Conservation (phyloP, 2,113 vertebrate species). For the Carlito syrichta region DNA sequence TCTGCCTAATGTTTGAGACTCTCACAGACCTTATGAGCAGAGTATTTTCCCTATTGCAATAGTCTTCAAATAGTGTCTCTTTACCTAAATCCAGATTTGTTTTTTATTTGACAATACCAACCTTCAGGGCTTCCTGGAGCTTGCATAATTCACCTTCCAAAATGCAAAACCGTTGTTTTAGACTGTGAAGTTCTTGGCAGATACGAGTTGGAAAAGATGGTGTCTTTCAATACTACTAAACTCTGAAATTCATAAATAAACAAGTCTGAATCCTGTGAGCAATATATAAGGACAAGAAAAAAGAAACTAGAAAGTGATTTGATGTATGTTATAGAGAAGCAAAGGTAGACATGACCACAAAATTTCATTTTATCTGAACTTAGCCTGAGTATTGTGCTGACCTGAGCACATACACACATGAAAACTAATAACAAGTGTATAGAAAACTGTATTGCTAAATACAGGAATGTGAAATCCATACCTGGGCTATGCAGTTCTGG, state of each 20-base stretch:
- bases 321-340: neutral
- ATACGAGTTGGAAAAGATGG: slow-evolving; percentile 79
- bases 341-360: neutral
- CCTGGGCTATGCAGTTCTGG: slow-evolving; percentile 76
- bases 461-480: slow-evolving; percentile 12
- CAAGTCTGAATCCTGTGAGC: neutral
- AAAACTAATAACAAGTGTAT: neutral
- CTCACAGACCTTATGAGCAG: neutral
- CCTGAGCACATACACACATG: neutral
- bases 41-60: neutral
- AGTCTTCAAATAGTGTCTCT: neutral
- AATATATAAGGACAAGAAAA: neutral
- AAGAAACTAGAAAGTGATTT: neutral
- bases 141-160: slow-evolving; percentile 83
- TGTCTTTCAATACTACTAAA: slow-evolving; percentile 76
- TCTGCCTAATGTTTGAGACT: neutral
- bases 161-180: slow-evolving; percentile 82
- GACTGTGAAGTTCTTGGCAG: slow-evolving; percentile 74
- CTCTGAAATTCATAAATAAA: slow-evolving; percentile 77
- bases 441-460: neutral
- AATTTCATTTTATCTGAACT: neutral
- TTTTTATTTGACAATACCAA: slow-evolving; percentile 61
- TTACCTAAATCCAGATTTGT: neutral
- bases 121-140: slow-evolving; percentile 82
- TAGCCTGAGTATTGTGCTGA: neutral